phyloP scores from a whole-genome alignment of 1,140 invertebrate species.

The Drosophila malerkotliana region DNA sequence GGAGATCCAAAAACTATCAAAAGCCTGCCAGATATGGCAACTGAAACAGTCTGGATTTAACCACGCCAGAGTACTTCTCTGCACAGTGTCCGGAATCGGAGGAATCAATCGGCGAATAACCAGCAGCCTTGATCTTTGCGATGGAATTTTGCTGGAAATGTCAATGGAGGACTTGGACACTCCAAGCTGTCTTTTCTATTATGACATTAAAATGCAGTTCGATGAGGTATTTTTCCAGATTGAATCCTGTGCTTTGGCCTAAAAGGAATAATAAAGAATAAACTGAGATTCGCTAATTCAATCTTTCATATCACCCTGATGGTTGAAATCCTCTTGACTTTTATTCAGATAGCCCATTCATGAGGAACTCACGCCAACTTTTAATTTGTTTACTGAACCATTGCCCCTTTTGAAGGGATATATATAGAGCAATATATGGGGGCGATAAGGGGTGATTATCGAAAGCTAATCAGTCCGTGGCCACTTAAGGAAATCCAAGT shows the following conservation, averaged over 20 bases:
- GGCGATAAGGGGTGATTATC: constrained; percentile 57
- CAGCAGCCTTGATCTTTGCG: constrained; percentile 21
- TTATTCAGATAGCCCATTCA: constrained; percentile 14
- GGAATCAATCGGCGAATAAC: constrained; percentile 35
- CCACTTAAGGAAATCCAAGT: constrained; percentile 61
- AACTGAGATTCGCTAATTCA: neutral
- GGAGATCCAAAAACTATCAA: constrained; percentile 18
- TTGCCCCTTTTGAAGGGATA: constrained; percentile 35
- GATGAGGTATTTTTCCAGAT: constrained; percentile 39
- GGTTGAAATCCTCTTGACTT: neutral
- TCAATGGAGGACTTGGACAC: constrained; percentile 38
- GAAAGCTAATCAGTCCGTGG: constrained; percentile 39
- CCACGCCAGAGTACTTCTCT: constrained; percentile 40
- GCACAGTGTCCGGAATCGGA: constrained; percentile 42
- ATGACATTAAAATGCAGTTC: constrained; percentile 44
- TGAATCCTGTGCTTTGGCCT: constrained; percentile 21
- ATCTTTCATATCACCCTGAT: constrained; percentile 1
- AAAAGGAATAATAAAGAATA: constrained; percentile 2
- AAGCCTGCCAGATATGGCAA: constrained; percentile 33
- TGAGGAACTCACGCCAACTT: constrained; percentile 11
- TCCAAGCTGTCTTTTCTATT: constrained; percentile 41
- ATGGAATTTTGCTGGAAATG: constrained; percentile 46
- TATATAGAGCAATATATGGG: constrained; percentile 27
- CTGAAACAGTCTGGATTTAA: constrained; percentile 32
- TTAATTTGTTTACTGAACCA: constrained; percentile 30